Base-by-base conservation (phyloP, 2,888 invertebrate genomes). In the Cephonodes hylas region DNA sequence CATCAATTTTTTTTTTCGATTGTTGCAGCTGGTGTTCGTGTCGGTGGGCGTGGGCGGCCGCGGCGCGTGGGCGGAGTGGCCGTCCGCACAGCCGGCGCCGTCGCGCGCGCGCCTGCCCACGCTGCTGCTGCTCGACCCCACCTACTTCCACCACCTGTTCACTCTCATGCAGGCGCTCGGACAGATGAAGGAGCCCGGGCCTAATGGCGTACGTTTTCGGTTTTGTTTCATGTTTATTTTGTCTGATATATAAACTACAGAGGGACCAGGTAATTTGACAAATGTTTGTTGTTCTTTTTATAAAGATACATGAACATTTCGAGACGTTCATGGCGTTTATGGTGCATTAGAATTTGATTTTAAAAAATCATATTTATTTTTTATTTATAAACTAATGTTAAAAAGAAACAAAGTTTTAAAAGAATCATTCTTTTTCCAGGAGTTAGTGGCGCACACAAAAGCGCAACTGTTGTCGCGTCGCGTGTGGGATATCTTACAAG, bases 401-500 rank as follows among this genome's bases (percentile, higher is more conserved):
- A n/a, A n/a, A n/a, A n/a, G n/a, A n/a, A n/a, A n/a, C n/a, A n/a
- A n/a, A n/a, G n/a, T n/a, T n/a, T n/a, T n/a, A n/a, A n/a, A n/a
- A n/a, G n/a, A n/a, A n/a, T 22, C 42, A 44, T 60, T 66, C 60
- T 67, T 64, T 34, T 77, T 81, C 34, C 85, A 96, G 94, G 94
- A 95, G 66, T 93, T 93, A 34, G 93, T 96, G 64, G 95, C 96
- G 0, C 96, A 97, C 74, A 97, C 96, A 1, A 97, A 97, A 89
- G 97, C 98, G 0, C 97, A 98, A 82, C 94, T 97, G 0, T 86
- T 98, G 58, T 98, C 98, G 0, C 94, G 98, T 31, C 94, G 98
- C 46, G 98, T 99, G 0, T 99, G 98, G 99, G 98, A 98, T 78
- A 97, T 98, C 59, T 92, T 99, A 23, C 98, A 97, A 81, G 94